These are phyloP conservation scores for Arbacia lixula DNA, from an alignment of 53 echinoderm and acorn worm genomes.

Conservation along the genomic window DNA sequence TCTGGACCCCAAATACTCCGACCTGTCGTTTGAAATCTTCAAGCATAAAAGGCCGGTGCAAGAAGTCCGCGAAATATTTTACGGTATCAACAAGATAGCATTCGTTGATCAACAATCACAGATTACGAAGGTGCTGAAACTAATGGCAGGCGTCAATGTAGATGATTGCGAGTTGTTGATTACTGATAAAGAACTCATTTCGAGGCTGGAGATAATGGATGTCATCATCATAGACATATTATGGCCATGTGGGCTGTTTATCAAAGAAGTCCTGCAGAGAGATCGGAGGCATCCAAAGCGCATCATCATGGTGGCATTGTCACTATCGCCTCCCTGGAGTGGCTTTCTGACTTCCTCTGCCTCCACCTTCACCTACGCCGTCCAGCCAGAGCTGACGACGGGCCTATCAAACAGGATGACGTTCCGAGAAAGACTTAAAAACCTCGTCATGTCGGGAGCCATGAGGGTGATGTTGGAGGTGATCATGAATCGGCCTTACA, in stretches of 20 bases:
- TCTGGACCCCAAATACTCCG: slow-evolving; percentile 10
- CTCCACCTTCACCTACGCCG: slow-evolving; percentile 44
- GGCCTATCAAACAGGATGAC: slow-evolving; percentile 59
- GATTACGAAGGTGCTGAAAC: slow-evolving; percentile 3
- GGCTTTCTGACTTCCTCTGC: slow-evolving; percentile 12
- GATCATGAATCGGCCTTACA: background rate
- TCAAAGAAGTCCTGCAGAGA: background rate
- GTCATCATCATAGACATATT: slow-evolving; percentile 19
- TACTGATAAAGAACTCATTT: background rate
- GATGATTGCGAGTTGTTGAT: slow-evolving; percentile 13
- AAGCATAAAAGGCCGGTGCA: background rate
- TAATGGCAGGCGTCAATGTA: slow-evolving; percentile 9
- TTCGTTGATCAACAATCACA: slow-evolving; percentile 1
- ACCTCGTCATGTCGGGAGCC: slow-evolving; percentile 7
- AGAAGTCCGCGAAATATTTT: slow-evolving; percentile 24
- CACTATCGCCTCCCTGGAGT: slow-evolving; percentile 54
- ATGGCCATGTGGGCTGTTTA: slow-evolving; percentile 30
- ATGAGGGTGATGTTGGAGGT: background rate
- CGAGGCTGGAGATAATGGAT: background rate
- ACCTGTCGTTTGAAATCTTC: slow-evolving; percentile 27
- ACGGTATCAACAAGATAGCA: slow-evolving; percentile 3
- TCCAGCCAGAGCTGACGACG: slow-evolving; percentile 61
- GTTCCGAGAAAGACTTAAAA: slow-evolving; percentile 53
- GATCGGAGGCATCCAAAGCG: slow-evolving; percentile 5
- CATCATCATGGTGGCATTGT: slow-evolving; percentile 25